Evolutionary conservation across 2,888 invertebrate species (phyloP), one percentile per base, ranked within the genome.

Genomic region (Epinotia ramella): DNA sequence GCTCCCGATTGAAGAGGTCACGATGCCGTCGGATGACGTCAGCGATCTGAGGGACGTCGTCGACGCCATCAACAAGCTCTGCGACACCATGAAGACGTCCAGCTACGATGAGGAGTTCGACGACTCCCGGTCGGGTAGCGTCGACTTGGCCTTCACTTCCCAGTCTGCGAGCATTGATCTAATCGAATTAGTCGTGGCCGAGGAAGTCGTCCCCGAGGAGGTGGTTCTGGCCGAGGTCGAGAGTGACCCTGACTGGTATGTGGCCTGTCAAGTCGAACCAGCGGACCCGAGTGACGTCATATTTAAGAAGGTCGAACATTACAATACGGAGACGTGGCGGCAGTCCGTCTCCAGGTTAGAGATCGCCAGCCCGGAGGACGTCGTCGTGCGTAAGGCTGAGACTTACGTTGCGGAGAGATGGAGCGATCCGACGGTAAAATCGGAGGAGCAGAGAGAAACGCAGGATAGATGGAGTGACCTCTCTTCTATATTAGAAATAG

Each of bases 11-110:
- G 91, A 90, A 63, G 84, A 88, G 40, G 82, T 85, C 18, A 63
- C 82, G 28, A 85, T 92, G 80, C 89, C 92, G 11, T 78, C 85
- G 1, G 89, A 86, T 24, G 93, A 91, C 81, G 89, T 93, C 80
- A 90, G 91, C 85, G 94, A 94, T 66, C 80, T 95, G 4, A 83
- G 88, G 5, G 95, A 95, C 81, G 94, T 95, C 24, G 91, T 94
- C 82, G 94, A 94, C 82, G 95, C 94, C 0, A 94, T 95, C 81
- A 94, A 95, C 81, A 86, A 88, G 71, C 86, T 95, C 6, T 94
- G 94, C 84, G 94, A 94, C 63, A 92, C 91, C 0, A 94, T 95
- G 94, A 90, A 90, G 79, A 90, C 91, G 0, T 91, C 93, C 11
- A 82, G 82, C n/a, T 89, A 88, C 84, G 88, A 87, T 20, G 86